These are phyloP conservation scores for Labrus mixtus DNA, from an alignment of 2,113 vertebrate genomes.

Conservation along the genomic window DNA sequence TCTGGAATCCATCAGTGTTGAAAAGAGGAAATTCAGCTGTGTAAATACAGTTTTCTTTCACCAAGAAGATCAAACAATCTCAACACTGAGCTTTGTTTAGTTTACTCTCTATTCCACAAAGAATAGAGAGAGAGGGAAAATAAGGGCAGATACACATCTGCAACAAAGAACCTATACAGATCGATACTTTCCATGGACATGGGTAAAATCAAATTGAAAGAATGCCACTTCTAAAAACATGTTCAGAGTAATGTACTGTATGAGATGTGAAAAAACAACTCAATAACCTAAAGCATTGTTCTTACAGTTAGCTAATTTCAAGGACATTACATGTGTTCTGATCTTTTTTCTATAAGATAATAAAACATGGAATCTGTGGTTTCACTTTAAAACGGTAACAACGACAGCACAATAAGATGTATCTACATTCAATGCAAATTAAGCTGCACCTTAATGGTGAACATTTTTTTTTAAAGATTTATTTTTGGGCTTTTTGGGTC, in stretches of 20 bases:
- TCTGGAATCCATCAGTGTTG: neutral
- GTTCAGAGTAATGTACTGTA: neutral
- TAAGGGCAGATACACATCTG: neutral
- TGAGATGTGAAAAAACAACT: neutral
- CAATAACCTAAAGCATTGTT: neutral
- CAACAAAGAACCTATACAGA: constrained; percentile 10
- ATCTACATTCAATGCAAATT: neutral
- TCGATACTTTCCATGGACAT: constrained; percentile 7
- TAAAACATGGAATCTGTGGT: neutral
- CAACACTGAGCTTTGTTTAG: neutral
- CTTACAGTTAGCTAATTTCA: neutral
- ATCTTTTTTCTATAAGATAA: neutral
- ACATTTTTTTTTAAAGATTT: too few relatives aligned
- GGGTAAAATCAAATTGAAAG: neutral
- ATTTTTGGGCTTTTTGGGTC: too few relatives aligned
- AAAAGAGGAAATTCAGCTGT: neutral
- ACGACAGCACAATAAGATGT: too few relatives aligned
- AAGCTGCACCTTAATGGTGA: neutral
- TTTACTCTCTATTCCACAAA: too few relatives aligned
- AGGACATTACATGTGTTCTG: neutral
- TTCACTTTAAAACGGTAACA: neutral
- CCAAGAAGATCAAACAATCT: neutral
- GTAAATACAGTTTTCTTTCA: neutral
- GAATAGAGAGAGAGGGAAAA: neutral
- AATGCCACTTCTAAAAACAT: neutral